phyloP scores from a whole-genome alignment of 1,140 invertebrate genomes.

The Rhyzopertha dominica region DNA sequence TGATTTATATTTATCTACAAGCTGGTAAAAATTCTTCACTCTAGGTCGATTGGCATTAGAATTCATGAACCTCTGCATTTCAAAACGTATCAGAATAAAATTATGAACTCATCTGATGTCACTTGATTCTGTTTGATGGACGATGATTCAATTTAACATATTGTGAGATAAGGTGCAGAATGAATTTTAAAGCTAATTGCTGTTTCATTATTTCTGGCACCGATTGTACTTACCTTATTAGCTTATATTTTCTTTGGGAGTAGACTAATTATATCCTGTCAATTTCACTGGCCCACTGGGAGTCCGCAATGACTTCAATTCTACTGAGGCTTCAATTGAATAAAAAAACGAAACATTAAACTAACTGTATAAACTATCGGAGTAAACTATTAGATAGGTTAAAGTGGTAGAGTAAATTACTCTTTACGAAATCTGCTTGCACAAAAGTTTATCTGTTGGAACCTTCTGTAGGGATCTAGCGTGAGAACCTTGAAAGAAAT shows the following conservation, averaged over 20 bases:
- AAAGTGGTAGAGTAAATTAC: conserved; percentile 41
- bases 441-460: not conserved
- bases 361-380: not conserved
- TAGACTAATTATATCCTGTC: not conserved
- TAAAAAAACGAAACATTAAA: conserved; percentile 8
- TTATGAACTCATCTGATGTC: too few relatives aligned
- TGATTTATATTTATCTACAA: too few relatives aligned
- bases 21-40: too few relatives aligned
- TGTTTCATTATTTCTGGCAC: not conserved
- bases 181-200: too few relatives aligned
- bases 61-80: too few relatives aligned
- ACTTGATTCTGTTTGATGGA: too few relatives aligned
- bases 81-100: conserved; percentile 11
- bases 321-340: not conserved
- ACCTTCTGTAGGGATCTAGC: conserved; percentile 5
- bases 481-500: conserved; percentile 8
- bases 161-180: too few relatives aligned
- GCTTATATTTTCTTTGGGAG: not conserved
- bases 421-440: conserved; percentile 18
- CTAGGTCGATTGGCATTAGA: too few relatives aligned
- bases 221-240: not conserved
- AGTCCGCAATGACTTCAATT: too few relatives aligned
- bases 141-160: too few relatives aligned
- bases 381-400: conserved; percentile 39
- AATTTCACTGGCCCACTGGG: too few relatives aligned